Evolutionary conservation across 1,140 invertebrate species (phyloP), one percentile per base, ranked within the genome.

Genomic region (Druon quercuslanigerum): DNA sequence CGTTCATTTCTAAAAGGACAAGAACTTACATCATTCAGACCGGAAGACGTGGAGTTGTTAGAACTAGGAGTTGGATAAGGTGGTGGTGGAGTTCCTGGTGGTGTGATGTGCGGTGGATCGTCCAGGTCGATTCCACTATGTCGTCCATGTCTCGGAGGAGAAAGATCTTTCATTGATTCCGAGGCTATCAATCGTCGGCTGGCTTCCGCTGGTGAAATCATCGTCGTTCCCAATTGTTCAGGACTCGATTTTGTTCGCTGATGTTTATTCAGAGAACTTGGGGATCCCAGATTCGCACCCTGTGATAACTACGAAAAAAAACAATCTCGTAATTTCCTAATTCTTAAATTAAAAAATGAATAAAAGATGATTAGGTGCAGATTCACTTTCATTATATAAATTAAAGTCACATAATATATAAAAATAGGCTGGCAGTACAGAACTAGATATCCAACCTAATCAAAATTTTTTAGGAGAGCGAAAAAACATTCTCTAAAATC

Each of bases 31-130:
- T 91, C 90, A 14, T 90, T 90, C 14, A 88, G 73, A 19, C 87
- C 84, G 7, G 87, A 87, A n/a, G 83, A 85, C n/a, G 86, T 86
- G 2, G 84, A 82, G 57, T 92, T 90, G 66, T 83, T 87, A 19
- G 88, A 82, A 79, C 80, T 87, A 19, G 92, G 90, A 74, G 90
- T 88, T 70, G 92, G 92, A 92, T 97, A 97, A 13, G 96, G 96
- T 56, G 97, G 96, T 57, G 96, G 96, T 19, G 97, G 96, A 56
- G 96, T 97, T 54, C 96, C 96, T 2, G 96, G 96, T 46, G 96
- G 96, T 54, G 96, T 96, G 6, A 93, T 91, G 75, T 89, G 89
- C 13, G 88, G 87, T 17, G 87, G 82, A 78, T 85, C 84, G 40
- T 83, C 84, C 25, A 84, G 51, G 72, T 83, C 81, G 70, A 82